These are phyloP conservation scores for Venturia canescens DNA, from an alignment of 1,140 invertebrate species.

Conservation along the genomic window DNA sequence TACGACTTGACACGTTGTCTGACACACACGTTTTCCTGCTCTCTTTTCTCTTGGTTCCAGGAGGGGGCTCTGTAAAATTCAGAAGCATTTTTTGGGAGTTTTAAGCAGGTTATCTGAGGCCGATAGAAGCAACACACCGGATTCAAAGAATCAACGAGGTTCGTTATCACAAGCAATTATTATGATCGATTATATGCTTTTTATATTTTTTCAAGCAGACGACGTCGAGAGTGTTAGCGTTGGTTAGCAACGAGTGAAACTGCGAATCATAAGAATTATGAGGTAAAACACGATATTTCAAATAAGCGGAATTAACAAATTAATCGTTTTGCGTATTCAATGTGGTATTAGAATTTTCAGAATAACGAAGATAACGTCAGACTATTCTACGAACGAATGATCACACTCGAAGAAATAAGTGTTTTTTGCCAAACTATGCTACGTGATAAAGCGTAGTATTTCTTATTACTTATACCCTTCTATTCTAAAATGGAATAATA, in stretches of 20 bases:
- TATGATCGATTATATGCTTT: background rate
- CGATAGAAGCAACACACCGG: constrained; percentile 70
- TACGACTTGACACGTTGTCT: background rate
- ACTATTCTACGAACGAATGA: constrained; percentile 39
- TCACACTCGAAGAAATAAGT: constrained; percentile 9
- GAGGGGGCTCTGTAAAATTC: background rate
- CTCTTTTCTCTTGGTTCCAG: background rate
- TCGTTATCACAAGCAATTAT: background rate
- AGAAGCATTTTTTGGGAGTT: background rate
- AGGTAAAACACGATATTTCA: background rate
- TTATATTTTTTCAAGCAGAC: background rate
- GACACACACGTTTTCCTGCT: background rate
- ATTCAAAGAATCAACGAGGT: constrained; percentile 48
- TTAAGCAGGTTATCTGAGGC: background rate
- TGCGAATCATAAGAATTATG: constrained; percentile 13
- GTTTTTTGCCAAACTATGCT: background rate
- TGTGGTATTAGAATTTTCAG: background rate
- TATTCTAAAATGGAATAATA: constrained; percentile 24
- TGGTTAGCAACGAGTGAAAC: constrained; percentile 20
- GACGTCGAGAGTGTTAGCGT: constrained; percentile 16
- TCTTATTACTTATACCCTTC: background rate
- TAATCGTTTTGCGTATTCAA: background rate
- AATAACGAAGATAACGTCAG: constrained; percentile 1
- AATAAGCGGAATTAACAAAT: background rate
- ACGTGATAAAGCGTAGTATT: constrained; percentile 22